phyloP scores from a whole-genome alignment of 2,113 vertebrate genomes.

The Irena cyanogastra region DNA sequence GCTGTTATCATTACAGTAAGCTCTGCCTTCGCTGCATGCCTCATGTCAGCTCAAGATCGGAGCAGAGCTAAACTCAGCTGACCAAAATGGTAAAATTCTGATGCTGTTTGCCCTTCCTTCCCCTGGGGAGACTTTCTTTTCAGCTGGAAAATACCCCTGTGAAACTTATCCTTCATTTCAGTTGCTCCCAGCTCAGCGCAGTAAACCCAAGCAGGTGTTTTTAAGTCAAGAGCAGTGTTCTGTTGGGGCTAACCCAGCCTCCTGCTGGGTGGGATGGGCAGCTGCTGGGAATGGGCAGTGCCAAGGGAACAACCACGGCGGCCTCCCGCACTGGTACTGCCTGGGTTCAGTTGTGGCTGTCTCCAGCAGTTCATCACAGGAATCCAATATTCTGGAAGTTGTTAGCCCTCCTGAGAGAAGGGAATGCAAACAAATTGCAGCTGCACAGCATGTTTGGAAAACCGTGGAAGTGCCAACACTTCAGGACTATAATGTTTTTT shows the following conservation, averaged over 20 bases:
- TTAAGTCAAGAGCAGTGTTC: not conserved
- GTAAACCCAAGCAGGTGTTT: not conserved
- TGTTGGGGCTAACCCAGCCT: not conserved
- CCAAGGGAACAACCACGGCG: rapidly evolving
- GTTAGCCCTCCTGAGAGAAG: not conserved
- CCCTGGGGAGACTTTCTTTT: not conserved
- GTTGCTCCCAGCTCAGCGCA: not conserved
- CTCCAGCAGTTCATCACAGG: not conserved
- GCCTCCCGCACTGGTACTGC: not conserved
- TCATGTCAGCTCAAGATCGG: not conserved
- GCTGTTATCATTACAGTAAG: not conserved
- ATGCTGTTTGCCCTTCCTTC: not conserved
- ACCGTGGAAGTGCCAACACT: not conserved
- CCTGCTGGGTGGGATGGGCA: not conserved
- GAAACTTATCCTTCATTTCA: not conserved
- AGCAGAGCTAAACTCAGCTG: not conserved
- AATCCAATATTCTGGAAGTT: not conserved
- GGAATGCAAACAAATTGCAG: not conserved
- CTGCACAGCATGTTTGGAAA: not conserved
- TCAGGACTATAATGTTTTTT: not conserved
- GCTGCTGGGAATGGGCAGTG: rapidly evolving
- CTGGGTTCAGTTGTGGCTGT: not conserved
- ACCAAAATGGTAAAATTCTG: not conserved
- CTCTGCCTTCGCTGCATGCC: rapidly evolving
- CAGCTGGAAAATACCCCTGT: not conserved